Evolutionary conservation across 2,797 vertebrate genomes (phyloP), one percentile per base, ranked within the genome.

Genomic region (Oreonectes daqikongensis): DNA sequence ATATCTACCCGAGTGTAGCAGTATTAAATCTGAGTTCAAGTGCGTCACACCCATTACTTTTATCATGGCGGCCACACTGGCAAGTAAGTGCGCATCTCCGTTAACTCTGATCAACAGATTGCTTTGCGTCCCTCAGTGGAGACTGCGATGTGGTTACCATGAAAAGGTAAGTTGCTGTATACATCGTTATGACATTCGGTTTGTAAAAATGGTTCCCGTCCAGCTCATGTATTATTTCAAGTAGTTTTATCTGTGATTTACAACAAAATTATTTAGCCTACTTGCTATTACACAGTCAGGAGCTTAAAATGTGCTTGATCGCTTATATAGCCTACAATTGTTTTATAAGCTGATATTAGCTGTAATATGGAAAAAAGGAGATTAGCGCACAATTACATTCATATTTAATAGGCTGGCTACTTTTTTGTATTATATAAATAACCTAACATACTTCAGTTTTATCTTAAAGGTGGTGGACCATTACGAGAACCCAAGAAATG

Each of bases 401-500:
- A 28, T 59, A 17, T 59, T 59, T 59, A 26, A 55, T 18, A 6
- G 40, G 40, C 40, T 53, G 40, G 40, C 40, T 53, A 26, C 53
- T 15, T 55, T 26, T 59, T 17, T 59, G 55, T 59, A 15, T 24
- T 17, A 9, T 28, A 26, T 22, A 14, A 55, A 26, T 52, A n/a
- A n/a, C 48, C 20, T 20, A 20, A 52, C 6, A 53, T 57, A 17
- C 2, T 1, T 59, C 3, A 46, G 2, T 18, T 20, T 20, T 61
- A 35, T 61, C 1, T 61, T 61, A 38, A 2, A 99, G 97, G 97
- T 98, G 71, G 94, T 99, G 69, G 97, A 99, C 83, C 97, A 99
- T 79, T 99, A 99, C 83, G 97, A 99, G 84, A 99, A 99, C 86
- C 97, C 97, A 11, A 93, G 97, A 83, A 99, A 99, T 0, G 96